A percentile compares a stretch with the other conserved stretches of the same genome.
Conservation (phyloP, 2,888 invertebrate species). For the Agonopterix alstromeriana region DNA sequence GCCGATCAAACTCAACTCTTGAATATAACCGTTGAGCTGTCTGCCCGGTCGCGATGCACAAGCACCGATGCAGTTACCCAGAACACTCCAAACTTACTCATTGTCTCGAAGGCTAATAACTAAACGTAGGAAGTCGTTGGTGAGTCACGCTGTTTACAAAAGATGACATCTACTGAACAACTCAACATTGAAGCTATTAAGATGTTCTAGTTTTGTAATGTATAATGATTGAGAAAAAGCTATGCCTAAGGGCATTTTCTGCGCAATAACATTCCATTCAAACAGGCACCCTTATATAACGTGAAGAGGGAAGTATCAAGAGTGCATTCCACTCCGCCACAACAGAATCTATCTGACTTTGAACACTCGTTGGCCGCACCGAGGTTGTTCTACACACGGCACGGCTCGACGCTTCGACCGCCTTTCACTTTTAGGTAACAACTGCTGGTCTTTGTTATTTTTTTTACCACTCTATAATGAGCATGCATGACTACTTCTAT, state of each 20-base stretch:
- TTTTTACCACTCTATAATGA: conserved; percentile 1
- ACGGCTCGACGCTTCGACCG: conserved; percentile 3
- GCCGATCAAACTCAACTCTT: conserved; percentile 15
- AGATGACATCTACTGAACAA: neutral
- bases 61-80: conserved; percentile 5
- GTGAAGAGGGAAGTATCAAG: neutral
- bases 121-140: conserved; percentile 8
- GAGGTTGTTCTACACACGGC: conserved; percentile 1
- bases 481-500: conserved; percentile 5
- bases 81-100: conserved; percentile 3
- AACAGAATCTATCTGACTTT: conserved; percentile 3
- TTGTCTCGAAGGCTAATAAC: conserved; percentile 6
- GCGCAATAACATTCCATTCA: conserved; percentile 30
- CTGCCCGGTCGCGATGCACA: conserved; percentile 8
- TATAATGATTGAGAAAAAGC: neutral
- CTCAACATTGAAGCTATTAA: too few species aligned
- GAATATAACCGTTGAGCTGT: conserved; percentile 5
- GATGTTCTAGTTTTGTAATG: neutral
- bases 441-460: conserved; percentile 15
- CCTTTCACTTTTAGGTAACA: conserved; percentile 33
- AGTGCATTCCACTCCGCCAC: neutral
- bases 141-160: conserved; percentile 14
- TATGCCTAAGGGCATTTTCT: conserved; percentile 15
- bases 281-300: conserved; percentile 24
- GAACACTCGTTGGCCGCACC: conserved; percentile 6